These are phyloP conservation scores for Leucania comma DNA, from an alignment of 2,888 invertebrate species.

Conservation along the genomic window DNA sequence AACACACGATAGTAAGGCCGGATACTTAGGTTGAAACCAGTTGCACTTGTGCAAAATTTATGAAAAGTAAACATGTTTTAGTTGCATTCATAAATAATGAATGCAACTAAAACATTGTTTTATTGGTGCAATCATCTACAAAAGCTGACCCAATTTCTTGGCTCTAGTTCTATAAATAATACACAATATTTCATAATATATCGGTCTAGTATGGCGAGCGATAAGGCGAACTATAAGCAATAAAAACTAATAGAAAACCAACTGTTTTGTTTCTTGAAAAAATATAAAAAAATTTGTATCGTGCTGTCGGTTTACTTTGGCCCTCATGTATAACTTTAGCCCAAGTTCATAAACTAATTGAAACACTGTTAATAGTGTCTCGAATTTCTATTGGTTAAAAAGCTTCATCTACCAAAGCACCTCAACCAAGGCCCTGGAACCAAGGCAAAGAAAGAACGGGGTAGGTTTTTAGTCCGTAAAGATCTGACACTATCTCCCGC, in stretches of 20 bases:
- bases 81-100: background rate
- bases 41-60: background rate
- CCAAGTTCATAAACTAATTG: too few relatives aligned
- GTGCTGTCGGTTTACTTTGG: too few relatives aligned
- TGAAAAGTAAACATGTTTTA: background rate
- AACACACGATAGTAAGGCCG: too few relatives aligned
- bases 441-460: too few relatives aligned
- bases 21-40: background rate
- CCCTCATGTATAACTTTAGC: too few relatives aligned
- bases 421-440: too few relatives aligned
- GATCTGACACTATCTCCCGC: too few relatives aligned
- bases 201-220: background rate
- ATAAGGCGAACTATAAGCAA: slow-evolving; percentile 3
- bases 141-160: slow-evolving; percentile 55
- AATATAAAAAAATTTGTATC: background rate
- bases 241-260: background rate
- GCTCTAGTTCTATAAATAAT: slow-evolving; percentile 31
- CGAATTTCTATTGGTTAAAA: too few relatives aligned
- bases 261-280: background rate
- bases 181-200: slow-evolving; percentile 22
- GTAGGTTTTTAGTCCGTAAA: too few relatives aligned
- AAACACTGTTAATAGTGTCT: too few relatives aligned
- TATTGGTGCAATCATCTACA: slow-evolving; percentile 12
- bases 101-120: slow-evolving; percentile 3
- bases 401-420: too few relatives aligned